Percentiles rank a stretch among this genome's conserved stretches.
Conservation (phyloP, 2,888 invertebrate genomes). For the Callyntrura sp. region DNA sequence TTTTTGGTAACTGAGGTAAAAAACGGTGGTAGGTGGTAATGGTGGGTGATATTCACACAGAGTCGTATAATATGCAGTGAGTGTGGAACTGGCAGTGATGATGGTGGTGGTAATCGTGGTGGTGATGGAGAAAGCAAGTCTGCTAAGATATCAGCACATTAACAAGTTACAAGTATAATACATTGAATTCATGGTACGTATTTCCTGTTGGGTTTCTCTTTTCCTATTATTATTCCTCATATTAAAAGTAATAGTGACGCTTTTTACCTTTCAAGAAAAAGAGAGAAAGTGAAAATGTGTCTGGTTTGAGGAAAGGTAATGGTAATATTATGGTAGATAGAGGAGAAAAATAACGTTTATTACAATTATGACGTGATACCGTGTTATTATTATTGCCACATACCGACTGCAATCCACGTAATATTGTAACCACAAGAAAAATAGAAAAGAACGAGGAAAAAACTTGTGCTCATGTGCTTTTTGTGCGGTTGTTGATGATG, state of each 20-base stretch:
- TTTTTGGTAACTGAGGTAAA: conserved; percentile 54
- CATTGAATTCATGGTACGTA: conserved; percentile 73
- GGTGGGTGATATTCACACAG: conserved; percentile 57
- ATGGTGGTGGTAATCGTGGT: conserved; percentile 53
- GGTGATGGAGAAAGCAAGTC: conserved; percentile 16
- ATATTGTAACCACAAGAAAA: conserved; percentile 37
- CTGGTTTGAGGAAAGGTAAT: conserved; percentile 3
- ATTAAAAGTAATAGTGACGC: conserved; percentile 60
- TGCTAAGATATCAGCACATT: conserved; percentile 62
- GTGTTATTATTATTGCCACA: conserved; percentile 51
- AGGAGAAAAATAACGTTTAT: conserved; percentile 23
- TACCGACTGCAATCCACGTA: not conserved
- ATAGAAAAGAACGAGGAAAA: conserved; percentile 45
- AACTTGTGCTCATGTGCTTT: conserved; percentile 36
- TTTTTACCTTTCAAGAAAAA: conserved; percentile 21
- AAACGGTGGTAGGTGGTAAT: too few relatives aligned
- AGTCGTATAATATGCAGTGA: conserved; percentile 59
- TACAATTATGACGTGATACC: conserved; percentile 50
- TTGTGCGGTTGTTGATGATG: conserved; percentile 18
- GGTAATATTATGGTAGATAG: conserved; percentile 28
- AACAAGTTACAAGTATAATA: conserved; percentile 66
- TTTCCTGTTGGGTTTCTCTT: conserved; percentile 61
- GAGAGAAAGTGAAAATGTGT: conserved; percentile 27
- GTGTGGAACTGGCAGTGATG: conserved; percentile 59
- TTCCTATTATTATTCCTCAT: conserved; percentile 57